phyloP scores from a whole-genome alignment of 2,113 vertebrate species.

The Rhinoderma darwinii region DNA sequence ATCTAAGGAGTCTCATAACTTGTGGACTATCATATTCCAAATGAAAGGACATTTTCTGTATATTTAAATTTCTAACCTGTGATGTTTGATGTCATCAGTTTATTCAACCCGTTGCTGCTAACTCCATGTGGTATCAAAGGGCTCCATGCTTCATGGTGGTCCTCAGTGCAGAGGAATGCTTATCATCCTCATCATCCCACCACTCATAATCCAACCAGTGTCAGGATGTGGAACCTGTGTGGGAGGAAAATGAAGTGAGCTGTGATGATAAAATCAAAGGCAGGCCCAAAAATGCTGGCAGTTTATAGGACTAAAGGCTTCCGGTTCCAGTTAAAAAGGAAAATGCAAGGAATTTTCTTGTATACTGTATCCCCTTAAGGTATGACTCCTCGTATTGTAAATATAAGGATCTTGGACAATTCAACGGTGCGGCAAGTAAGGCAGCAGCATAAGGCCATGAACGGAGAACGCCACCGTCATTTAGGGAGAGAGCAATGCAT shows the following conservation, averaged over 20 bases:
- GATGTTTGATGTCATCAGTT: not conserved
- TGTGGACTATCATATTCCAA: not conserved
- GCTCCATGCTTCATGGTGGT: not conserved
- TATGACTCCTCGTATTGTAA: not conserved
- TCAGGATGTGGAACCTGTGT: not conserved
- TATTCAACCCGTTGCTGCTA: not conserved
- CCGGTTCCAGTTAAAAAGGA: not conserved
- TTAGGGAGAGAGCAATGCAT: not conserved
- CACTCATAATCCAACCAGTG: not conserved
- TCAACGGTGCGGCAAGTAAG: not conserved
- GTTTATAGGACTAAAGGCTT: not conserved
- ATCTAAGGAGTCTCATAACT: not conserved
- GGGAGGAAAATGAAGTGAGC: not conserved
- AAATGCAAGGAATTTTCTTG: constrained; percentile 9
- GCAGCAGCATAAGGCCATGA: not conserved
- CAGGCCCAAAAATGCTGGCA: not conserved
- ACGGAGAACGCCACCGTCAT: not conserved
- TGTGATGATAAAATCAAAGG: not conserved
- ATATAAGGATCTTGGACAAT: not conserved
- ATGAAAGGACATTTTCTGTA: not conserved
- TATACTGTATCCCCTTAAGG: not conserved
- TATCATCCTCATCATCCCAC: constrained; percentile 15
- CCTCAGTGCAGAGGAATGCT: not conserved
- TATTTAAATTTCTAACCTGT: not conserved
- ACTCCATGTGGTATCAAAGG: not conserved